phyloP scores from a whole-genome alignment of 2,888 invertebrate genomes.

The Aphelenchoides bicaudatus region DNA sequence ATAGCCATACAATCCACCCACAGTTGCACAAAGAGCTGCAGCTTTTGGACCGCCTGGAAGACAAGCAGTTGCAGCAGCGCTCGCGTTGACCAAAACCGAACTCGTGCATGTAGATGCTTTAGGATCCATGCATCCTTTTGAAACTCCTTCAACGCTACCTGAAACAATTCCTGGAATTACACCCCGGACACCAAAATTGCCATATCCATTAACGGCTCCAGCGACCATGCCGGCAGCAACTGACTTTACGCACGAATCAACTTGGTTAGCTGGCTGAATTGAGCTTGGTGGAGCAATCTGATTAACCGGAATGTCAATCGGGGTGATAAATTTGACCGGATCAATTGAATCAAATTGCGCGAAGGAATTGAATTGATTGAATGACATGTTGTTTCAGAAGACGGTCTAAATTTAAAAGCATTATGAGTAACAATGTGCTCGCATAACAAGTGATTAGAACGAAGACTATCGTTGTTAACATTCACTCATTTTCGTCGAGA shows the following conservation, averaged over 20 bases:
- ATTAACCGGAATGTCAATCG: background rate
- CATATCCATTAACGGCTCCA: background rate
- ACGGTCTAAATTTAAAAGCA: background rate
- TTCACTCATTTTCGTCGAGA: too few species aligned
- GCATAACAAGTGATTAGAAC: too few species aligned
- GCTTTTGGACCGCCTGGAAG: background rate
- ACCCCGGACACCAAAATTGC: background rate
- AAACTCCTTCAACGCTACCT: background rate
- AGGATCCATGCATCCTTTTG: background rate
- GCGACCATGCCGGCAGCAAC: background rate
- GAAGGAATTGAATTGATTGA: background rate
- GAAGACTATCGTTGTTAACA: too few species aligned
- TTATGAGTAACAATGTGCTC: too few species aligned
- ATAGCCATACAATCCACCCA: background rate
- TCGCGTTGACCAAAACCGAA: background rate
- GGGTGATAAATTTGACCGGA: background rate
- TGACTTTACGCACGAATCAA: background rate
- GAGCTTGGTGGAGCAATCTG: background rate
- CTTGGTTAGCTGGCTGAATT: background rate
- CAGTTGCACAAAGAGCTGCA: background rate
- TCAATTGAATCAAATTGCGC: background rate
- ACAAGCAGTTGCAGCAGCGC: background rate
- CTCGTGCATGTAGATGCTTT: too few species aligned
- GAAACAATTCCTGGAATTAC: background rate
- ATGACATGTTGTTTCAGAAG: background rate